phyloP scores from a whole-genome alignment of 2,113 vertebrate species.

The Poecilia latipinna region DNA sequence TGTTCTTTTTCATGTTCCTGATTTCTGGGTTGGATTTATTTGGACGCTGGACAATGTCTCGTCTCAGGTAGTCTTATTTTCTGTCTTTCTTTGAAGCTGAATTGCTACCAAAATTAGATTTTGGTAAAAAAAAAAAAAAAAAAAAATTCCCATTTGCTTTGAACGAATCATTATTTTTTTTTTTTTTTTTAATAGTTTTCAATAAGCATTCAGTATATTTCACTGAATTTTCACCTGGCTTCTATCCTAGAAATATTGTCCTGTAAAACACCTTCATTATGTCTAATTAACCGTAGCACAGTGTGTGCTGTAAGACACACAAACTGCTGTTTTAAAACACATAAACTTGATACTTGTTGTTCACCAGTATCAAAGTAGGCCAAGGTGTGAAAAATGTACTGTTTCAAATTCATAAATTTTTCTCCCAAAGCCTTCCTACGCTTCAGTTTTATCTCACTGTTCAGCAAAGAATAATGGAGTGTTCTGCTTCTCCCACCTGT shows the following conservation, averaged over 20 bases:
- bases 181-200: background rate
- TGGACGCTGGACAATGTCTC: constrained; percentile 13
- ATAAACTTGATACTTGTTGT: too few species aligned
- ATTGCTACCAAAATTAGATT: background rate
- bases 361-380: too few species aligned
- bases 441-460: too few species aligned
- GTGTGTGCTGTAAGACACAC: background rate
- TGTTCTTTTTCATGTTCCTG: constrained; percentile 51
- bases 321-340: too few species aligned
- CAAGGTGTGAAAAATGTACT: too few species aligned
- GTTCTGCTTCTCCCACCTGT: background rate
- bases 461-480: background rate
- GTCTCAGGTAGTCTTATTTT: constrained; percentile 53
- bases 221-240: background rate
- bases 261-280: background rate
- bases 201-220: background rate
- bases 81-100: background rate
- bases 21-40: constrained; percentile 11
- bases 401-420: too few species aligned
- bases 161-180: background rate
- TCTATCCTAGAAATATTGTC: background rate
- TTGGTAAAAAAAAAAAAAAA: too few species aligned
- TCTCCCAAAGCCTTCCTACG: too few species aligned
- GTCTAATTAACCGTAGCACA: background rate
- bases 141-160: background rate